Evolutionary conservation across 2,113 vertebrate genomes (phyloP), one percentile per base, ranked within the genome.

Genomic region (Ctenodactylus gundi): DNA sequence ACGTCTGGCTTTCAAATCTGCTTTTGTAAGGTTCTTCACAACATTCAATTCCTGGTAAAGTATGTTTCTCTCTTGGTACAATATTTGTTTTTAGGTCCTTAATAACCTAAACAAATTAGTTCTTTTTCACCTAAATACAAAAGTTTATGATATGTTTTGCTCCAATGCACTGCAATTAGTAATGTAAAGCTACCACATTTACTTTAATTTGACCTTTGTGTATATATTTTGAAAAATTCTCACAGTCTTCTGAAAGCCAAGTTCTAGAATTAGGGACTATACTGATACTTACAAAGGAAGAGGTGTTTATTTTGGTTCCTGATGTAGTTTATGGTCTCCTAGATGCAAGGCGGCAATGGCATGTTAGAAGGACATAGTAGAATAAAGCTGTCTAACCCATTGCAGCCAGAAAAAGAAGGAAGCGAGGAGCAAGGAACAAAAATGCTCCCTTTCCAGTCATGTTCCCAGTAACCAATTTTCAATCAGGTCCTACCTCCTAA

Each of bases 101-200:
- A 57, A 27, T 44, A 80, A 46, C 6, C 64, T 34, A 46, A 85
- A 89, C 64, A 62, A 82, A 57, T 14, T 7, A 88, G 20, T 85
- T 25, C 1, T 62, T 95, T 55, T 83, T 67, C 6, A 49, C 34
- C 18, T 53, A 82, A 83, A 57, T 78, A 76, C 80, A 93, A 94
- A 80, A 20, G 29, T 29, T 55, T 80, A 12, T 81, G 15, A 73
- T 92, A 86, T 82, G 6, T 65, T 90, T 94, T 91, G 60, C n/a
- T 93, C 18, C 23, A 93, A 77, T 15, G 44, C 85, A 93, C n/a
- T 92, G 4, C 4, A 36, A 58, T 85, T n/a, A 82, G n/a, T 94
- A 80, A 76, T 89, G 7, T 76, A 86, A 89, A 78, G 4, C 88
- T 17, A 12, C 62, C 41, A 88, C 85, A 82, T 95, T 92, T 93